A percentile compares a stretch with the other conserved stretches of the same genome.
These are phyloP conservation scores for Riptortus pedestris DNA, from an alignment of 1,140 invertebrate genomes.

Conservation along the genomic window DNA sequence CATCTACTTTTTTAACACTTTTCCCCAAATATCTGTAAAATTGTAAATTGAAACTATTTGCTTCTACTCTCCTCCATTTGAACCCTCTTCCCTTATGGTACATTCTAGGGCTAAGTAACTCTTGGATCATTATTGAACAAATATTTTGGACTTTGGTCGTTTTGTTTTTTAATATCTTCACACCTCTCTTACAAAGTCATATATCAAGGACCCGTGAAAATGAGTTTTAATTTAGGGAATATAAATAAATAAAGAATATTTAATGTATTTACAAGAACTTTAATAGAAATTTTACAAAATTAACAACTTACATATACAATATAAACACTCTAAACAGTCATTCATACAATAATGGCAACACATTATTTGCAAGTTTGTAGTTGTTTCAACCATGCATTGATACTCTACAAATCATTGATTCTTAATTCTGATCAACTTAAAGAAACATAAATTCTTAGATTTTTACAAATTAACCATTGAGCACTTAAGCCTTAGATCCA, in stretches of 20 bases:
- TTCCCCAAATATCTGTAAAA: too few species aligned
- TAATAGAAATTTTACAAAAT: slow-evolving; percentile 9
- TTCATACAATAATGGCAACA: slow-evolving; percentile 12
- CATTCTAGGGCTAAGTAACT: too few species aligned
- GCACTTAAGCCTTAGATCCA: not conserved
- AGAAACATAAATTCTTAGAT: not conserved
- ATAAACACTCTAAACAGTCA: slow-evolving; percentile 1
- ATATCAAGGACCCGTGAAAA: too few species aligned
- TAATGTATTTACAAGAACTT: not conserved
- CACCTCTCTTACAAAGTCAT: too few species aligned
- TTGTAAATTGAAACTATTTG: too few species aligned
- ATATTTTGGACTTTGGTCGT: too few species aligned
- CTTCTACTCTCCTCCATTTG: too few species aligned
- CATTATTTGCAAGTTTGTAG: not conserved
- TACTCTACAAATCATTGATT: not conserved
- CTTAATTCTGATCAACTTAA: not conserved
- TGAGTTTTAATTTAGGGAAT: too few species aligned
- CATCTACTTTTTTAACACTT: too few species aligned
- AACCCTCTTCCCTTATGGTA: too few species aligned
- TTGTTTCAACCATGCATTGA: not conserved
- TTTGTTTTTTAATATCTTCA: too few species aligned
- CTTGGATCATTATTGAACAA: too few species aligned
- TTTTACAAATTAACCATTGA: not conserved
- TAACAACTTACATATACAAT: not conserved
- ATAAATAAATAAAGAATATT: not conserved